Base-by-base conservation (phyloP, 2,888 invertebrate species). In the Tuberolachnus salignus region DNA sequence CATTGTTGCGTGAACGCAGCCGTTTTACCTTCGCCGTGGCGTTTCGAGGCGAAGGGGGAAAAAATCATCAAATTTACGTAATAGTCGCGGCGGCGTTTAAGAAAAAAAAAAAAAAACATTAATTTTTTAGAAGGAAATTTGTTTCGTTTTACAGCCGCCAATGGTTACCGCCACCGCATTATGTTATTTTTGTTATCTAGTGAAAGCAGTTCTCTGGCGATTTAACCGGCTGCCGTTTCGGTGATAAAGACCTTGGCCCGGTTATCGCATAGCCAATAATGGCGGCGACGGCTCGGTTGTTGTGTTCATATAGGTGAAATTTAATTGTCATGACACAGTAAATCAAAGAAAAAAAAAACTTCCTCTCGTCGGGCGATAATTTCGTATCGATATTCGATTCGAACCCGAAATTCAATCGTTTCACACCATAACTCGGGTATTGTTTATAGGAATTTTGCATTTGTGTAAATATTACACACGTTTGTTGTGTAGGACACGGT, bases 181-280 rank as follows among this genome's bases (percentile, higher is more conserved):
- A 34, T 34, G 3, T 34, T 34, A 64, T 64, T 64, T 42, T 44
- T 55, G 14, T 69, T 53, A 55, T 55, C 55, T 16, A 72, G 59
- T 72, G 71, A 72, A 72, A 72, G 71, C 59, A 46, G 59, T 46
- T 69, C 9, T 21, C 4, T 59, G 6, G n/a, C 44, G 71, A 46
- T 71, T 34, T 46, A 53, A 53, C 64, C 64, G n/a, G 51, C 11
- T 21, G 49, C 11, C 63, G 63, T 16, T 61, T 73, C 19, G 11
- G 34, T 42, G 61, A 42, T 34, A 63, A 51, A 64, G 57, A 75
- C 75, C 75, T 75, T 75, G 75, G 75, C 75, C 67, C 67, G 67
- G 67, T 67, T 67, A 55, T 26, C n/a, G 42, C 16, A 19, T 19
- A 63, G 1, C 13, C 4, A 26, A n/a, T 16, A 46, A 14, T 23